phyloP scores from a whole-genome alignment of 2,113 vertebrate species.

The Pyxicephalus adspersus region DNA sequence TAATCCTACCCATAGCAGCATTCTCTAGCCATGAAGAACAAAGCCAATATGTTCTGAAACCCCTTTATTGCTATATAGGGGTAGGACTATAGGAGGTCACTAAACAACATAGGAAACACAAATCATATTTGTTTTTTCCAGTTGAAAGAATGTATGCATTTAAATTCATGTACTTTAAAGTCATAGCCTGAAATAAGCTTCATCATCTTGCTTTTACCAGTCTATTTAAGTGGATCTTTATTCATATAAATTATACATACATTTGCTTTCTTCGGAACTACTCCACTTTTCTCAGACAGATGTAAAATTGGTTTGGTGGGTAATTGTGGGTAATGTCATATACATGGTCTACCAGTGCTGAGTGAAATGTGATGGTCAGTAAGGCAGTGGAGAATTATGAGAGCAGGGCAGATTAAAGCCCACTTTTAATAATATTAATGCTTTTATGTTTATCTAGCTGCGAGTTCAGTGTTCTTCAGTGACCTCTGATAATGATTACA shows the following conservation, averaged over 20 bases:
- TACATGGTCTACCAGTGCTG: background rate
- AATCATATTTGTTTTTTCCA: too few species aligned
- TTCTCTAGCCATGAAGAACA: too few species aligned
- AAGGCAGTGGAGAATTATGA: background rate
- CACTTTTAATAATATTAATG: background rate
- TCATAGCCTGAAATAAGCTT: too few species aligned
- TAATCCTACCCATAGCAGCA: too few species aligned
- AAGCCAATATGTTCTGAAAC: too few species aligned
- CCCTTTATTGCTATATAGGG: too few species aligned
- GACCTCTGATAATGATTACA: background rate
- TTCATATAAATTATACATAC: slow-evolving; percentile 3
- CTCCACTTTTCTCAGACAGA: slow-evolving; percentile 8
- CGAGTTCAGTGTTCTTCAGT: background rate
- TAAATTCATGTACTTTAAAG: too few species aligned
- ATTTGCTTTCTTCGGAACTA: background rate
- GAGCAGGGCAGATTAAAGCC: background rate
- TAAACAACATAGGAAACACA: too few species aligned
- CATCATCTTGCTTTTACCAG: background rate
- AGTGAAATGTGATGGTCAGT: background rate
- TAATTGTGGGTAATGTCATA: too few species aligned
- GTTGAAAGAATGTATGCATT: too few species aligned
- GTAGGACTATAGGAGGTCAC: too few species aligned
- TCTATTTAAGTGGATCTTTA: slow-evolving; percentile 1
- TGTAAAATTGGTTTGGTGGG: too few species aligned
- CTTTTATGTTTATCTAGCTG: background rate